Conservation (phyloP, 1,140 invertebrate genomes). For the Caenorhabditis remanei region DNA sequence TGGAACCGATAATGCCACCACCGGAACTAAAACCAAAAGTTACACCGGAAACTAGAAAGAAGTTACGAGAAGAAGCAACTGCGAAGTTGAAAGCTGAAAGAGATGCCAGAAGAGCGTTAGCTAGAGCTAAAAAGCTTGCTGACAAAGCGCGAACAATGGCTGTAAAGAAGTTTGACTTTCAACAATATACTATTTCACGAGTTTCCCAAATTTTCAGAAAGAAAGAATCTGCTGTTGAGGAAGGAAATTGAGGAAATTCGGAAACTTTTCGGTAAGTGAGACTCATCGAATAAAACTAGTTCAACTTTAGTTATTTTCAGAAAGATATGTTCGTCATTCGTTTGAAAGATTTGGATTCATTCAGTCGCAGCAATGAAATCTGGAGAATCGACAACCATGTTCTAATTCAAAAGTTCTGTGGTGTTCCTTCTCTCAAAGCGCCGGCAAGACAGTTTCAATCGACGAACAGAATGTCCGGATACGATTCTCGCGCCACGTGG, state of each 20-base stretch:
- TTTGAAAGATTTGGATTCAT: constrained; percentile 32
- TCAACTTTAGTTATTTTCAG: neutral
- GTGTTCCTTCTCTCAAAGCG: constrained; percentile 27
- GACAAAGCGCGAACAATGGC: neutral
- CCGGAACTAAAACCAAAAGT: neutral
- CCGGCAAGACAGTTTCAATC: constrained; percentile 45
- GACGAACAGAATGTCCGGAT: constrained; percentile 15
- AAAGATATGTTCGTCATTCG: constrained; percentile 45
- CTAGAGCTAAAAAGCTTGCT: neutral
- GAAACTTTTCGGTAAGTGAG: constrained; percentile 6
- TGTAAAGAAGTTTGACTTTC: neutral
- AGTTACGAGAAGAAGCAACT: constrained; percentile 21
- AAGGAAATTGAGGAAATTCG: neutral
- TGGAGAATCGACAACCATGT: constrained; percentile 49
- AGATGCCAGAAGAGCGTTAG: neutral
- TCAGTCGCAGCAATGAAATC: constrained; percentile 30
- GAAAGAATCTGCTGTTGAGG: neutral
- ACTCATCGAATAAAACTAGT: neutral
- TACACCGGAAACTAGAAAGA: neutral
- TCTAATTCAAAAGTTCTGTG: constrained; percentile 46
- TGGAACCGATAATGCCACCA: neutral
- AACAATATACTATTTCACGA: neutral
- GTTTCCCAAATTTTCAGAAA: neutral
- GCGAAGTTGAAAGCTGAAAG: constrained; percentile 36
- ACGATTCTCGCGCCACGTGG: constrained; percentile 34